Evolutionary conservation across 2,888 invertebrate species (phyloP).

Genomic region (Xanthostigma xanthostigma): DNA sequence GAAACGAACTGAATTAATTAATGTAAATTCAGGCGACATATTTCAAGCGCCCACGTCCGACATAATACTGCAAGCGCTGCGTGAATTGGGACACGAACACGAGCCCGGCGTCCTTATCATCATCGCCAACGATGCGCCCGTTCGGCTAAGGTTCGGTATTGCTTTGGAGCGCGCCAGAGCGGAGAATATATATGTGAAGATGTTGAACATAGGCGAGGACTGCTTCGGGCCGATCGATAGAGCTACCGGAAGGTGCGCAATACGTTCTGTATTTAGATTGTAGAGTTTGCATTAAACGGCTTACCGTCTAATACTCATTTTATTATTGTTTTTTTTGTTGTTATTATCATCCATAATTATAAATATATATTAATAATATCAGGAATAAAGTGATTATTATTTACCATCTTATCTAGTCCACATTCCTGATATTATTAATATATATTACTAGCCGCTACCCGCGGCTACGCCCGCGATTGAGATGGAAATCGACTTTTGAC

Average conservation of each 20-base stretch:
- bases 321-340: not conserved
- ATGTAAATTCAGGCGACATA: constrained; percentile 20
- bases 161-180: constrained; percentile 58
- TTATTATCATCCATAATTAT: no score
- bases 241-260: constrained; percentile 7
- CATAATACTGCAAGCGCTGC: constrained; percentile 21
- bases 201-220: constrained; percentile 54
- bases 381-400: no score
- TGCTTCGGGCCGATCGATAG: constrained; percentile 30
- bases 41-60: constrained; percentile 20
- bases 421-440: no score
- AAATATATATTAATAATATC: no score
- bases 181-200: constrained; percentile 36
- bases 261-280: no score
- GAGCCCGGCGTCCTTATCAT: constrained; percentile 48
- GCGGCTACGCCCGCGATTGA: no score
- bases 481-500: no score
- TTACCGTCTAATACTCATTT: no score
- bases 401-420: no score
- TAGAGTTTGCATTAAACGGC: not conserved
- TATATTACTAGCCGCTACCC: no score
- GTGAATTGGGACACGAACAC: constrained; percentile 21
- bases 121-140: constrained; percentile 63
- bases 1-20: not conserved
- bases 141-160: constrained; percentile 66